Conservation (phyloP, 2,797 vertebrate species). For the Mus spretus region DNA sequence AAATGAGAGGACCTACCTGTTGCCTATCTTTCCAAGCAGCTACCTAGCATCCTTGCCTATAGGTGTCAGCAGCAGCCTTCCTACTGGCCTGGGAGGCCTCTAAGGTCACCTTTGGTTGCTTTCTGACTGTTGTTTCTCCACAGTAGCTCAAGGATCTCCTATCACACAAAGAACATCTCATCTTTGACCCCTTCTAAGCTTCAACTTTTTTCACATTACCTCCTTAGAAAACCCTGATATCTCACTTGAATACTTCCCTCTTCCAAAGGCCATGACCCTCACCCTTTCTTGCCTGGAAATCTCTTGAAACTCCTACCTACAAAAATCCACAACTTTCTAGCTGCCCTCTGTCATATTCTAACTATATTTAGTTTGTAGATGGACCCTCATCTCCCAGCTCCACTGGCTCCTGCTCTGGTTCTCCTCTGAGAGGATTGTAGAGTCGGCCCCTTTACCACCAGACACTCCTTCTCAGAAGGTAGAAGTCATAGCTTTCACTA, state of each 20-base stretch:
- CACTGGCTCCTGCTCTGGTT: not conserved
- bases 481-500: not conserved
- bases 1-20: not conserved
- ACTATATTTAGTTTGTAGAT: not conserved
- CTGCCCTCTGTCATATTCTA: not conserved
- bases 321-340: not conserved
- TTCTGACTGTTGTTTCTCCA: not conserved
- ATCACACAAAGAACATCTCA: not conserved
- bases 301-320: not conserved
- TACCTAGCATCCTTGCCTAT: not conserved
- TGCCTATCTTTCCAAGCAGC: not conserved
- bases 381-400: not conserved
- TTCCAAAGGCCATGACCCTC: not conserved
- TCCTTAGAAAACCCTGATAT: not conserved
- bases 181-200: not conserved
- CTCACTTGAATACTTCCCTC: not conserved
- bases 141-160: not conserved
- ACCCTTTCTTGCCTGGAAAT: not conserved
- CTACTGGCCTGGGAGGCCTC: not conserved
- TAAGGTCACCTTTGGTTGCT: not conserved
- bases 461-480: too few relatives aligned
- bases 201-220: not conserved
- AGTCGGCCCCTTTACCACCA: not conserved
- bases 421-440: not conserved
- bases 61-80: not conserved